These are phyloP conservation scores for Drosophila varians DNA, from an alignment of 1,140 invertebrate genomes.

Conservation along the genomic window DNA sequence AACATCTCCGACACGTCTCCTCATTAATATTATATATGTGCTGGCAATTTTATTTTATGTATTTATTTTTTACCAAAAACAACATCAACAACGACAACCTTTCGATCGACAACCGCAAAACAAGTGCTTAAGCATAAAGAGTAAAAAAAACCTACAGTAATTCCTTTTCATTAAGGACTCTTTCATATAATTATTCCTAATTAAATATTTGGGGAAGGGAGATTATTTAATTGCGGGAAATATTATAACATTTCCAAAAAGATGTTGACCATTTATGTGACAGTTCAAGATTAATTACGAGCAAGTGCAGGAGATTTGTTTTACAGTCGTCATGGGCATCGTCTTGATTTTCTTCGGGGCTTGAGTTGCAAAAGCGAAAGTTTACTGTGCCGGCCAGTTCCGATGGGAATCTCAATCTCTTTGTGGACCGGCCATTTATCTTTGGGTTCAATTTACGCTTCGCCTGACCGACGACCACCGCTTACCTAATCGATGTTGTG, in stretches of 20 bases:
- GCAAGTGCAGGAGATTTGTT: conserved; percentile 26
- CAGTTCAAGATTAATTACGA: conserved; percentile 61
- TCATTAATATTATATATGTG: conserved; percentile 75
- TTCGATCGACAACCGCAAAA: conserved; percentile 19
- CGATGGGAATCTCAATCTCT: conserved; percentile 71
- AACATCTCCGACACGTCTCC: conserved; percentile 61
- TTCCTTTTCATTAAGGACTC: too few species aligned
- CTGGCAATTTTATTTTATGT: too few species aligned
- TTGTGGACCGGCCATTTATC: conserved; percentile 69
- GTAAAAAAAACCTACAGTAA: too few species aligned
- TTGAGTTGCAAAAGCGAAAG: conserved; percentile 64
- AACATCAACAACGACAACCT: conserved; percentile 23
- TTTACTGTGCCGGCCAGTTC: conserved; percentile 38
- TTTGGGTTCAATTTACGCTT: conserved; percentile 72
- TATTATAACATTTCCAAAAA: too few species aligned
- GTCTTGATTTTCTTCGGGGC: conserved; percentile 16
- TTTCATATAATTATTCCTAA: too few species aligned
- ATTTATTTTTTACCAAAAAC: too few species aligned
- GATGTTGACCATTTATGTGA: conserved; percentile 3
- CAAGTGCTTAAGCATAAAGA: too few species aligned
- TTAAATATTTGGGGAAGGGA: too few species aligned
- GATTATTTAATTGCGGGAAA: too few species aligned
- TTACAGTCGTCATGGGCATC: conserved; percentile 11
- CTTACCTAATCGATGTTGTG: conserved; percentile 65
- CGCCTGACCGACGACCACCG: conserved; percentile 21